Evolutionary conservation across 2,113 vertebrate genomes (phyloP), one percentile per base, ranked within the genome.

Genomic region (Indri indri): DNA sequence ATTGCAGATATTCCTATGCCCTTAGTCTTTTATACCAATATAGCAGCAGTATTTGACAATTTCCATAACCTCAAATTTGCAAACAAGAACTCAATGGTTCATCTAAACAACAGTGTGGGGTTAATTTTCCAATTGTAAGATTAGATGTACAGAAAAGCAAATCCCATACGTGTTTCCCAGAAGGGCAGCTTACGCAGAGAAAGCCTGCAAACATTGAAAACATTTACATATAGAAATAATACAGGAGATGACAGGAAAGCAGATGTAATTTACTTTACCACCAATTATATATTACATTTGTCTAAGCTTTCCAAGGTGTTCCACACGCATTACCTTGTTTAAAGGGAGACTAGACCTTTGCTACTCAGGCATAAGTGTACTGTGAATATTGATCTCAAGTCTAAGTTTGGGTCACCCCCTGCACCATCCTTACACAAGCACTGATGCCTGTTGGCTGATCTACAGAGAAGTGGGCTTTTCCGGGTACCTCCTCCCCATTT

Each of bases 301-400:
- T 9, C 8, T 57, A 22, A 25, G 8, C n/a, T 5, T 12, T 9
- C 50, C 14, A 6, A 70, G n/a, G 25, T 20, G 20, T 70, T 34
- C 16, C 4, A 12, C 1, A 42, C 14, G 8, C 37, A 11, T 83
- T 63, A 32, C 17, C 34, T 37, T 22, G 37, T 22, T 12, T 17
- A 52, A 74, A 45, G 37, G 50, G 22, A n/a, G 40, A 8, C 5
- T 20, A 9, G 18, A 18, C 12, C 9, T 37, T 10, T 18, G 8
- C 57, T 27, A 3, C 1, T 0, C 5, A 7, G 14, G 30, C 20
- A 2, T 0, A 1, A 2, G 1, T 5, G 47, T 9, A 45, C 37
- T 5, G 0, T 16, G 34, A 42, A 68, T 2, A 3, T 11, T 25
- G 14, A 32, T 11, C 11, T 22, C 30, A 42, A 14, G 8, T 22